Base-by-base conservation (phyloP, 2,113 vertebrate species). In the Sialia sialis region DNA sequence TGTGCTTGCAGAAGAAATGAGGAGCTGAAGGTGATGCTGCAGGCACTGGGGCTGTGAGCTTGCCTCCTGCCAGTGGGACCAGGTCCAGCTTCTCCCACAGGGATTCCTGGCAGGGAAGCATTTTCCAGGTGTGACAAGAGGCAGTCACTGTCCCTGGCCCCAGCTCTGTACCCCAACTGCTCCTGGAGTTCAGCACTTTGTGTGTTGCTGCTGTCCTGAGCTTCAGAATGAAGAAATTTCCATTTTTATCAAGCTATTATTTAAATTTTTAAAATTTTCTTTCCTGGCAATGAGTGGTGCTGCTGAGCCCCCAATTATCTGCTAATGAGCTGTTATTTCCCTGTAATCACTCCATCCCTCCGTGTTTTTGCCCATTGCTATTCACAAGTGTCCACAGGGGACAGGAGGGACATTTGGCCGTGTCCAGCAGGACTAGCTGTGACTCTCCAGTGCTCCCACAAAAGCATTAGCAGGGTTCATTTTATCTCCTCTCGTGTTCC, bases 41-140 rank as follows among this genome's bases (percentile, higher is more conserved):
- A n/a, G 73, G 9, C 51, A 2, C 17, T 16, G 15, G 16, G 34
- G 14, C 2, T 60, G 23, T 10, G 16, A 6, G 5, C 11, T 18
- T 25, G 4, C 39, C 51, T 70, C 23, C 59, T 2, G 8, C 43
- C 8, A 3, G 4, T 21, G 84, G 44, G 34, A 34, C 9, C 49
- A 4, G 6, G 11, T 18, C 2, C 0, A 3, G 32, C 32, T 8
- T n/a, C 27, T 52, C 43, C 43, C 0, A 0, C 27, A 4, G 7
- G 78, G 20, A 34, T 43, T 46, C 11, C 25, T 67, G 5, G 2
- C 46, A 32, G 39, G 52, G 39, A 4, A 19, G 38, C 19, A 11
- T 16, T 55, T 23, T 26, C 18, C 20, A 13, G 48, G 26, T 14
- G 15, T 7, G 54, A 6, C 11, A 8, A 10, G 48, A 34, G 51